Percentiles rank a stretch among this genome's conserved stretches.
Conservation (phyloP, 2,113 vertebrate genomes). For the Passerina amoena region DNA sequence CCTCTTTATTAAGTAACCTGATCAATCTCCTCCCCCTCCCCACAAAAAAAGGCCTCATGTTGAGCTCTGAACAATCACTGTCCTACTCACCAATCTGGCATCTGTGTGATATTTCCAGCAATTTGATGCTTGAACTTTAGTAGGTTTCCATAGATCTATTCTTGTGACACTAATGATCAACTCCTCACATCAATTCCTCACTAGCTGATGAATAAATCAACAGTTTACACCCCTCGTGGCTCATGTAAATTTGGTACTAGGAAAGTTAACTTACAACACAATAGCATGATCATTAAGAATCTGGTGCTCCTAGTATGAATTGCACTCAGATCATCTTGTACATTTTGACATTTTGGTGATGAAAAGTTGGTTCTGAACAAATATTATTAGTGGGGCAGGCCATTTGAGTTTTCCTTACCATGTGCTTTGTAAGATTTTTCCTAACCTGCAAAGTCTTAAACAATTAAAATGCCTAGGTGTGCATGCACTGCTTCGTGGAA, state of each 20-base stretch:
- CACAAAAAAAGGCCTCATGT: rapidly evolving
- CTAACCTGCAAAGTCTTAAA: not conserved
- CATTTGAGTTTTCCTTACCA: not conserved
- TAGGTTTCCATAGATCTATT: not conserved
- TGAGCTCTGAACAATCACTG: not conserved
- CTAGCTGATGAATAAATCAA: not conserved
- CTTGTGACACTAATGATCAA: not conserved
- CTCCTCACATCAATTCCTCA: not conserved
- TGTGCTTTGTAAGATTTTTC: not conserved
- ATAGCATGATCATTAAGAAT: not conserved
- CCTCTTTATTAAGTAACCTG: not conserved
- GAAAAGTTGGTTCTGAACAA: not conserved
- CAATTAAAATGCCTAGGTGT: not conserved
- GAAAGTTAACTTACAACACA: not conserved
- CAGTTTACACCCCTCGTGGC: not conserved
- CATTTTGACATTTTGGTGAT: not conserved
- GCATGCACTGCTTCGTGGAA: not conserved
- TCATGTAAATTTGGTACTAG: not conserved
- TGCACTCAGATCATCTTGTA: not conserved
- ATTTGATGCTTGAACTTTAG: not conserved
- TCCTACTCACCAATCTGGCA: rapidly evolving
- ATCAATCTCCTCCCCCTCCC: rapidly evolving
- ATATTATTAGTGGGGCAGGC: not conserved
- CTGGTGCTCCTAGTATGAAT: not conserved
- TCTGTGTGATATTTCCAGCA: not conserved